Base-by-base conservation (phyloP, 2,888 invertebrate species). In the Dolichomitus sp. region DNA sequence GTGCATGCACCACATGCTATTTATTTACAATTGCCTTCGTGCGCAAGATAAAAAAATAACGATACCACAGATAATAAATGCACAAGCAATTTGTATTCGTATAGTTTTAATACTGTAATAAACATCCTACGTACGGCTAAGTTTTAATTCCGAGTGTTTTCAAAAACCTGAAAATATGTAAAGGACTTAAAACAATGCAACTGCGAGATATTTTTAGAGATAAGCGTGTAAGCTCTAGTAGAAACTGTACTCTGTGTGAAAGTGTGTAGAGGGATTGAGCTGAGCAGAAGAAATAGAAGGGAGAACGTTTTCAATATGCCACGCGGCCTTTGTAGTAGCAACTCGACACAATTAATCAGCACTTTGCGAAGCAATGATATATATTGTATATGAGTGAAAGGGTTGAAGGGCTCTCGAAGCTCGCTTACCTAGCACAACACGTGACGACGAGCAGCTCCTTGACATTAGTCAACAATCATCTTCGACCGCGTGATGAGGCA, bases 361-460 rank as follows among this genome's bases (percentile, higher is more conserved):
- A 40, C 45, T 57, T 30, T 33, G 11, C n/a, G 3, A n/a, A 14
- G 14, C 30, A 30, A 12, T 4, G 2, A 17, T n/a, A 33, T 19
- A 45, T 45, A 23, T n/a, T 37, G 12, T 54, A 11, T 40, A 4
- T 27, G 19, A 14, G 57, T 19, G 19, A 70, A 75, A 75, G 73
- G 77, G 68, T 27, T 12, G 14, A 78, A 78, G 73, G 57, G 54
- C 12, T 54, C 14, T 59, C 30, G 11, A 33, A 37, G 45, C 19
- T 75, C 27, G 72, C 83, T 83, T 76, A 83, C 79, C 83, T 37
- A 52, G 40, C n/a, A 40, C 52, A 75, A 66, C 83, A 80, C 83
- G 83, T 83, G 83, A 83, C 82, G 70, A 37, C 17, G 52, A 80
- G 66, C 52, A 72, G 61, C 76, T 48, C 68, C 50, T 5, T 27